Evolutionary conservation across 2,113 vertebrate species (phyloP), one percentile per base, ranked within the genome.

Genomic region (Callorhinus ursinus): DNA sequence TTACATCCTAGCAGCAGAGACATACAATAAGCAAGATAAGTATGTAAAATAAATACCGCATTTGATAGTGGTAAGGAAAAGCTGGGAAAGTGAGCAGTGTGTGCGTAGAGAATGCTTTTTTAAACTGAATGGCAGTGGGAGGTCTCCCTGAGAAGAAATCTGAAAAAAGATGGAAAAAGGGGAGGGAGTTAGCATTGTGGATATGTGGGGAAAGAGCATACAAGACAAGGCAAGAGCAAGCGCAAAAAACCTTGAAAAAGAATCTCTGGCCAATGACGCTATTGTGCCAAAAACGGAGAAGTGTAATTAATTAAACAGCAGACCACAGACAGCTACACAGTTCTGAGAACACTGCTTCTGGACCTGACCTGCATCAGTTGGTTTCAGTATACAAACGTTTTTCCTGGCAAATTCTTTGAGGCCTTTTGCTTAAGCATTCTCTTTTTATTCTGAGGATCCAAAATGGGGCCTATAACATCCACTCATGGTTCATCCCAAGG

Each of bases 401-500:
- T 63, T 42, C 79, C n/a, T 61, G 12, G 39, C 21, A 94, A 84
- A 91, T 71, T 59, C 33, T 57, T 46, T 55, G 77, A 82, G 61
- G 33, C 9, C 88, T 77, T 88, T 80, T 92, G 63, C 65, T 82
- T 89, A 96, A 61, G 31, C 80, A 94, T 39, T 22, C 88, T 55
- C n/a, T 88, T 96, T 96, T 76, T 69, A 85, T 36, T 88, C 31
- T 53, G 86, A 88, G 53, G 59, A 90, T 69, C 24, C 84, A 80
- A 87, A 87, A 61, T 7, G 0, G 10, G 16, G 22, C 4, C 63
- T 18, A 21, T 4, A 24, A 63, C 39, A 65, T 76, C 36, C n/a
- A 93, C 4, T 88, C 74, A 88, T 2, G 22, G 49, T 16, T 92
- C 61, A 87, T 33, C 31, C 16, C 72, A 51, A 90, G 76, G 55